Evolutionary conservation across 2,113 vertebrate genomes (phyloP), one percentile per base, ranked within the genome.

Genomic region (Hippoglossus stenolepis): DNA sequence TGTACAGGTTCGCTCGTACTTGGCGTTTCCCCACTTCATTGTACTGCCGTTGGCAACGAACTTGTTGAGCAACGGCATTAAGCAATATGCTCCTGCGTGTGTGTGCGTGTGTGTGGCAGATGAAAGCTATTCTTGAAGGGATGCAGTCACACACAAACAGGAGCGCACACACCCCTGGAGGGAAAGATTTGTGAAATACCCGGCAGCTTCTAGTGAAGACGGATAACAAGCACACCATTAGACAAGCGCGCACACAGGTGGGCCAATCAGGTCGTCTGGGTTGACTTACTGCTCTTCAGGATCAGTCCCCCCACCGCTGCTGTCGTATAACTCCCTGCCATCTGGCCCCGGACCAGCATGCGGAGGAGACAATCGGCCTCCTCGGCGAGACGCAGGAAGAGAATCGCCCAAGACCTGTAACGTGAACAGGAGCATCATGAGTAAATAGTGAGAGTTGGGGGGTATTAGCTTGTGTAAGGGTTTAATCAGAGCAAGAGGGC

Each of bases 241-340:
- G 53, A 71, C 28, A 17, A 43, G 28, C 65, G 47, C 38, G 23
- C 64, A 63, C 75, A 51, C 65, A 86, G 85, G 82, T 87, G 64
- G 73, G 77, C 53, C 28, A 17, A 54, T 69, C 15, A 14, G 79
- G 73, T 84, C 87, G 83, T 88, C 60, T 85, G 86, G 91, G 73
- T 85, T 76, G 65, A 57, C 62, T 90, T 91, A 86, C 60, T 59
- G n/a, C 64, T 73, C 18, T 35, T 13, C 24, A 35, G 75, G 64
- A 83, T 70, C 47, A 14, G 35, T 28, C 58, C 31, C 56, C 6
- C 31, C 24, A 57, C 56, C 59, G 57, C 69, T 65, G 71, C 66
- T 67, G 72, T 72, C 57, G 71, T 85, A 82, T 38, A 76, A 68
- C 59, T 45, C 31, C 35, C 43, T 77, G 81, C 85, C 91, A 89